phyloP scores from a whole-genome alignment of 2,888 invertebrate genomes.

The Chrysotoxum bicinctum region DNA sequence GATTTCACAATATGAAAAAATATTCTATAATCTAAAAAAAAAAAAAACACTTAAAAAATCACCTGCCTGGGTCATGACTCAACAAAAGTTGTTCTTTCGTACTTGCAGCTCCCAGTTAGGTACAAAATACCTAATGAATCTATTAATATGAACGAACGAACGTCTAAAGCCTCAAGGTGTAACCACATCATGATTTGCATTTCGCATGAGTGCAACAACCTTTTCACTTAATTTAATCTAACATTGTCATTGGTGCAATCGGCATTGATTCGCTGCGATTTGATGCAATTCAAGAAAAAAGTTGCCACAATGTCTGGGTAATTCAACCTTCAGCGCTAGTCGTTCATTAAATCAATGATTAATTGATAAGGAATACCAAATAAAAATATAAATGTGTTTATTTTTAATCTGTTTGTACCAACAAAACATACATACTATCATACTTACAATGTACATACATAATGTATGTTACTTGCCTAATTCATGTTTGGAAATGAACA shows the following conservation, averaged over 20 bases:
- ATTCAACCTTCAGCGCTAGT: background rate
- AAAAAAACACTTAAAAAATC: too few species aligned
- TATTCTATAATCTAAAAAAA: background rate
- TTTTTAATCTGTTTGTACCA: background rate
- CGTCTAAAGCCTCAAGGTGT: background rate
- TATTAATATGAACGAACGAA: background rate
- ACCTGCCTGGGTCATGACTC: too few species aligned
- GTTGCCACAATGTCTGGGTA: constrained; percentile 3
- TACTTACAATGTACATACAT: too few species aligned
- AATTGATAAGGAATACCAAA: background rate
- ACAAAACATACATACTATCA: too few species aligned
- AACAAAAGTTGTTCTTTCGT: too few species aligned
- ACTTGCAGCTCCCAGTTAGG: too few species aligned
- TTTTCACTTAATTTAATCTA: background rate
- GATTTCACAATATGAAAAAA: background rate
- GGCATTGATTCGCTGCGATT: background rate
- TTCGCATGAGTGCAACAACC: background rate
- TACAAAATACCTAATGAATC: too few species aligned
- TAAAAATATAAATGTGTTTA: background rate
- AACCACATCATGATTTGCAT: background rate
- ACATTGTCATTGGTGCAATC: background rate
- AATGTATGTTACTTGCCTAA: too few species aligned
- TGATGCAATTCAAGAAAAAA: background rate
- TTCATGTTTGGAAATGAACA: too few species aligned
- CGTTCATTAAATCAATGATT: background rate